Conservation (phyloP, 2,888 invertebrate genomes). For the Plebejus anna region DNA sequence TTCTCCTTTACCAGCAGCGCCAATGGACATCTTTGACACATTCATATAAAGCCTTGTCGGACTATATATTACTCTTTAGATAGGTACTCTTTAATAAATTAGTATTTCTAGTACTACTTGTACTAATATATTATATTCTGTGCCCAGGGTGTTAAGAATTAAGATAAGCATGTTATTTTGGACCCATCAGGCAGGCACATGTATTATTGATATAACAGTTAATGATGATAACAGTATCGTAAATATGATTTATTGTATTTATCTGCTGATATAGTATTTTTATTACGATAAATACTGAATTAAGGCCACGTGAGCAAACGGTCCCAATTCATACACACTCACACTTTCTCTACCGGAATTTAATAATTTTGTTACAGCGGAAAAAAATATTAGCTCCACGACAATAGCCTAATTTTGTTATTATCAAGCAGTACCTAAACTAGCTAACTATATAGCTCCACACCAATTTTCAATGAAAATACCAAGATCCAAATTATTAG, state of each 20-base stretch:
- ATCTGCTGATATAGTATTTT: not conserved
- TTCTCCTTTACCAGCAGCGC: too few relatives aligned
- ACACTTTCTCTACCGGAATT: not conserved
- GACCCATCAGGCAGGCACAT: not conserved
- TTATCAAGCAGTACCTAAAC: too few relatives aligned
- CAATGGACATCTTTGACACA: too few relatives aligned
- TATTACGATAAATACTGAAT: not conserved
- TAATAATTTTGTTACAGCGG: not conserved
- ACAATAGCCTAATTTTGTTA: not conserved
- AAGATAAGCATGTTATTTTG: not conserved
- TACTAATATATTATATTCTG: not conserved
- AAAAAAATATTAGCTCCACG: not conserved
- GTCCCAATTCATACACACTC: not conserved
- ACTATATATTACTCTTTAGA: too few relatives aligned
- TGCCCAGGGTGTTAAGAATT: not conserved
- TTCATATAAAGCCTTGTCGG: too few relatives aligned
- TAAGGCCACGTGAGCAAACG: not conserved
- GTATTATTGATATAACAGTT: not conserved
- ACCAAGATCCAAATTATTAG: too few relatives aligned
- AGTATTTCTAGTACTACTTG: not conserved
- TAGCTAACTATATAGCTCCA: too few relatives aligned
- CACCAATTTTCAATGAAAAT: too few relatives aligned
- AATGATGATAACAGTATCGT: conserved; percentile 22
- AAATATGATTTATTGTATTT: conserved; percentile 27
- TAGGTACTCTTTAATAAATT: too few relatives aligned